Base-by-base conservation (phyloP, 2,797 vertebrate species). In the Dryobates pubescens region DNA sequence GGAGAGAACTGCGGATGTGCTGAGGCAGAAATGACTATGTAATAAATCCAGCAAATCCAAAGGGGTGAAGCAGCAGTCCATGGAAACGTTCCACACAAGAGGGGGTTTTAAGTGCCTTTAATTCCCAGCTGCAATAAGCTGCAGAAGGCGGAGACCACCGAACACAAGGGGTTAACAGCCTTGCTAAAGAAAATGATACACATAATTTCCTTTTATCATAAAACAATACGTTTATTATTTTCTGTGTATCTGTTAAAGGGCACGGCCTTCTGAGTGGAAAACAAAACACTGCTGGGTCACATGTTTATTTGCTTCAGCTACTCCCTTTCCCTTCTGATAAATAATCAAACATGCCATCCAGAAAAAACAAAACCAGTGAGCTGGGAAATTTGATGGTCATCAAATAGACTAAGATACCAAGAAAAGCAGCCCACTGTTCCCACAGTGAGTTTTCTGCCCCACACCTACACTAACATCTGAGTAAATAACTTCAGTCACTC, bases 381-480 rank as follows among this genome's bases (percentile, higher is more conserved):
- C 98, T 98, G 97, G 97, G 97, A 97, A 98, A 98, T 98, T 96
- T 98, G 97, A 98, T 97, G 98, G 98, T 98, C 98, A 98, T 98
- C 98, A 98, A 98, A 98, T 97, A 97, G 97, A 97, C 98, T 97
- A 96, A 96, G 97, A 99, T 98, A 99, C 98, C 98, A 98, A 99
- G 98, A 98, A 98, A 98, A 98, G 98, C 98, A 98, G 98, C 98
- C 97, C 97, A 97, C 97, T 98, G 98, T 99, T 99, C 98, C 98
- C 98, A 99, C 98, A 98, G 98, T 92, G 98, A 96, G 97, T 97
- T 97, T 98, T 97, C 97, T 95, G 98, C 97, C 98, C 99, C 98
- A 99, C 99, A 99, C 99, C 99, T 99, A 98, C 98, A 99, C 98
- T 97, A 98, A 98, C 98, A 99, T 99, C 98, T 99, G 99, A 98